Evolutionary conservation across 2,888 invertebrate genomes (phyloP), one percentile per base, ranked within the genome.

Genomic region (Drosophila pegasa): DNA sequence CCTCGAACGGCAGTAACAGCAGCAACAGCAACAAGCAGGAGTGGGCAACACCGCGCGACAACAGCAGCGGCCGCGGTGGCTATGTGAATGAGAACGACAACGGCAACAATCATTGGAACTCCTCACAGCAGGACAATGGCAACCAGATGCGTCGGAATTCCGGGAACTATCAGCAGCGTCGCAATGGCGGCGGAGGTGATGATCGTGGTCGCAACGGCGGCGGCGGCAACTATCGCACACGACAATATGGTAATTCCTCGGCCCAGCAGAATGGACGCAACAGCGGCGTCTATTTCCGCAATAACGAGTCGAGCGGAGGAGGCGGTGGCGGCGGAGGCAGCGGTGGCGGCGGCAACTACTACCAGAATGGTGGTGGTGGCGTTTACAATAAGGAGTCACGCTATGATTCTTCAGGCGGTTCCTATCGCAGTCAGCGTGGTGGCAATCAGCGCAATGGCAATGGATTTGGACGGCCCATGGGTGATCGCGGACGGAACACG

Each of bases 251-350:
- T n/a, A 89, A 86, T 31, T 88, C 88, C 18, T 81, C 86, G 0
- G 78, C 85, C 52, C 89, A 89, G 43, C 89, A 90, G 38, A 85
- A 89, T 27, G 89, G 89, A 18, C 76, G 89, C 20, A 86, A 89
- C 31, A 82, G 88, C 47, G 83, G 91, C 22, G 90, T 91, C 3
- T 91, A 91, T 61, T 91, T 91, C 88, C 91, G 91, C 43, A 91
- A 91, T 70, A 91, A 91, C 62, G 92, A 91, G 25, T 87, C 89
- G 25, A 81, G 80, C 56, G 83, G 81, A 16, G 76, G 80, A 0
- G 80, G 71, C 2, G 37, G 51, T 4, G 20, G 54, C 2, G 35
- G 41, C 16, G 79, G 78, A 12, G 80, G 77, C n/a, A 80, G 80
- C 6, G 76, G 78, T 56, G 86, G 81, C 6, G 76, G 78, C 55